These are phyloP conservation scores for Monochamus alternatus DNA, from an alignment of 2,888 invertebrate species.

Conservation along the genomic window DNA sequence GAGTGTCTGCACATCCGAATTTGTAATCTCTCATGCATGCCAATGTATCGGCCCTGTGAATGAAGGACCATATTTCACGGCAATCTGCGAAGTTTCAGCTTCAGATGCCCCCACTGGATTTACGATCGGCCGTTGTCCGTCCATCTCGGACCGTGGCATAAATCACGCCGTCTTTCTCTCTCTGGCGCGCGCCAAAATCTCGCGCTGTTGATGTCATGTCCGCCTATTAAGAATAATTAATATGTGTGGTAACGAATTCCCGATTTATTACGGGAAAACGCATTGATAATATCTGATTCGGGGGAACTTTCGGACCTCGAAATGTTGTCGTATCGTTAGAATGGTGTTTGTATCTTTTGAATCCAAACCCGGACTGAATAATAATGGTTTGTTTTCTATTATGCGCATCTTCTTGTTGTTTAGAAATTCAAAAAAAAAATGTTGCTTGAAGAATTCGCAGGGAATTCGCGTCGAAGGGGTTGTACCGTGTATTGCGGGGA, in stretches of 20 bases:
- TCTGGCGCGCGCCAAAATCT: slow-evolving; percentile 19
- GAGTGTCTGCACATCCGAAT: slow-evolving; percentile 60
- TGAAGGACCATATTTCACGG: slow-evolving; percentile 69
- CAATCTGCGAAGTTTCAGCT: slow-evolving; percentile 68
- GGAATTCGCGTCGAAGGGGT: too few species aligned
- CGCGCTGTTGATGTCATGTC: slow-evolving; percentile 39
- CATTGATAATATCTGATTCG: background rate
- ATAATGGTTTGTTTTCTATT: too few species aligned
- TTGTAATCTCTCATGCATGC: slow-evolving; percentile 64
- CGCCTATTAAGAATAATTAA: slow-evolving; percentile 43
- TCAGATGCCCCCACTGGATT: slow-evolving; percentile 67
- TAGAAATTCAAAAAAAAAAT: too few species aligned
- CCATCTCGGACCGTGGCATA: slow-evolving; percentile 33
- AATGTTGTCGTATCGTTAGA: too few species aligned
- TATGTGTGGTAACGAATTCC: slow-evolving; percentile 36
- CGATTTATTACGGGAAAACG: slow-evolving; percentile 24
- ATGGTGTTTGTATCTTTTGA: too few species aligned
- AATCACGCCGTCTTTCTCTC: slow-evolving; percentile 33
- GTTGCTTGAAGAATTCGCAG: too few species aligned
- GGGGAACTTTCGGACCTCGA: background rate
- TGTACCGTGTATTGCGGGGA: too few species aligned
- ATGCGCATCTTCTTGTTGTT: too few species aligned
- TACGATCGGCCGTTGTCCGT: slow-evolving; percentile 65
- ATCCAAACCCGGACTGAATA: too few species aligned
- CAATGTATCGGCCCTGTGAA: slow-evolving; percentile 66